Base-by-base conservation (phyloP, 2,797 vertebrate genomes). In the Poecilia velifera region DNA sequence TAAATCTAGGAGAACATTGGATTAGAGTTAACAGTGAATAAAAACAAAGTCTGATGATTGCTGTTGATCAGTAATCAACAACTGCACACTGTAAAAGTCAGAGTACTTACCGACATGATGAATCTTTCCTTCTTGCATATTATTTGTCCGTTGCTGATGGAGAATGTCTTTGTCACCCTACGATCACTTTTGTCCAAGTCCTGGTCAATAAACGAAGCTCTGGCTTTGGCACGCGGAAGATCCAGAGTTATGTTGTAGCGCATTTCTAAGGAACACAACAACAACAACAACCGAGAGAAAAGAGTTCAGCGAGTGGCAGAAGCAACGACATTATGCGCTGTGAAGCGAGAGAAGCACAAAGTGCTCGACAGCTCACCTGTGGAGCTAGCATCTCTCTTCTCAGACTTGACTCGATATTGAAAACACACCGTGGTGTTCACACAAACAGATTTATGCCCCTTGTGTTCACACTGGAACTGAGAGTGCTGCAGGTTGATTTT, bases 61-160 rank as follows among this genome's bases (percentile, higher is more conserved):
- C 64, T 68, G 78, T 46, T 20, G 0, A 28, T 20, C 39, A 78
- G 36, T n/a, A 76, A 28, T 22, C 73, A 68, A 57, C 51, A 25
- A 76, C 4, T 20, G 39, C 71, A 68, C 31, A 62, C 43, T 62
- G 82, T 76, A 84, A 93, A 88, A 91, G 91, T 93, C 91, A 94
- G 95, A 96, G 96, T 96, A 97, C 98, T 99, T 98, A 94, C 98
- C 97, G 96, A 97, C 97, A 98, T 98, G 94, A 97, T 96, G 95
- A 99, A 98, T 93, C 83, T 94, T 84, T 97, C 96, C 5, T 25
- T 72, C 86, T 93, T 94, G 97, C 87, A 96, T 78, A 43, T 79
- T 68, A 10, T 88, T 85, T 66, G 77, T 51, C 78, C 64, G 74
- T 94, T 89, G 73, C 6, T 91, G 81, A 98, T 89, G 55, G 34